Evolutionary conservation across 2,113 vertebrate species (phyloP).

Genomic region (Setophaga petechia): DNA sequence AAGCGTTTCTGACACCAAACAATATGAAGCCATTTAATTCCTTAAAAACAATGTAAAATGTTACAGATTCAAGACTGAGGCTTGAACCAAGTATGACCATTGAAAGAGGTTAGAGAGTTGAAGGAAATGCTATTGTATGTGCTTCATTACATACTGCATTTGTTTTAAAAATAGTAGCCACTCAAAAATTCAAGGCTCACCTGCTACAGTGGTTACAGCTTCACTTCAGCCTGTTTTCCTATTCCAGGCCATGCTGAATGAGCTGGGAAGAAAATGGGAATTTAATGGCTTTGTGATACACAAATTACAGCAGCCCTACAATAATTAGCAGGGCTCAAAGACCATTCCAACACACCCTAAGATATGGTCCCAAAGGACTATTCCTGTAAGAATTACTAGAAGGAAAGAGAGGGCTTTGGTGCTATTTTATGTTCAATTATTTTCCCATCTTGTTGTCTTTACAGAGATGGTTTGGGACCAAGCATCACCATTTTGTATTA

Average conservation of each 20-base stretch:
- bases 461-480: background rate
- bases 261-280: background rate
- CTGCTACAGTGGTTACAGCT: background rate
- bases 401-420: background rate
- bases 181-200: background rate
- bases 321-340: background rate
- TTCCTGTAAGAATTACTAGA: background rate
- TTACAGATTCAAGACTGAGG: background rate
- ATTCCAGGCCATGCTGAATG: background rate
- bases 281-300: background rate
- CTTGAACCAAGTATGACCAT: background rate
- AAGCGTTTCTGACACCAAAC: background rate
- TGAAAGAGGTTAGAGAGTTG: background rate
- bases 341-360: background rate
- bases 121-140: background rate
- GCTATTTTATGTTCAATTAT: background rate
- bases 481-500: background rate
- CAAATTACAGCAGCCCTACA: background rate
- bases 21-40: background rate
- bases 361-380: background rate
- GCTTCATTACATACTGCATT: background rate
- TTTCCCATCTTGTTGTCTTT: background rate
- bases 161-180: background rate
- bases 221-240: background rate
- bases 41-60: background rate